Evolutionary conservation across 1,140 invertebrate genomes (phyloP).

Genomic region (Drosophila ohnishii): DNA sequence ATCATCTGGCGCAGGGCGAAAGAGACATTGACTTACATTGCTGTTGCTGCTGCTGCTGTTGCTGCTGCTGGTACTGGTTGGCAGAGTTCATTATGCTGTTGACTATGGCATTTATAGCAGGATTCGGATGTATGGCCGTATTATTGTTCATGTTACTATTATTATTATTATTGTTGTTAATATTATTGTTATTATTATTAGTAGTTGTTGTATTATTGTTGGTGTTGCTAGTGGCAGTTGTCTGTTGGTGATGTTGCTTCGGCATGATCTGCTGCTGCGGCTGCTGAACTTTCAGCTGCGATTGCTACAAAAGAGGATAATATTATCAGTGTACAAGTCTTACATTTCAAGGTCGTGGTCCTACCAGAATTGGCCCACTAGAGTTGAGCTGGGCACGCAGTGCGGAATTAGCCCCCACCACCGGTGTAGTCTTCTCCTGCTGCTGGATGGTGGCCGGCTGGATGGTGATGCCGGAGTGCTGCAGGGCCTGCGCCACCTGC

Average conservation of each 20-base stretch:
- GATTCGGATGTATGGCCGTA: constrained; percentile 87
- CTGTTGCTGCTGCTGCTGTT: constrained; percentile 84
- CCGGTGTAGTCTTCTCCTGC: constrained; percentile 58
- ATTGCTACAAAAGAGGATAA: constrained; percentile 83
- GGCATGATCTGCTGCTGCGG: constrained; percentile 65
- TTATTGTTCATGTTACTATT: constrained; percentile 81
- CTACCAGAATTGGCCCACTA: constrained; percentile 85
- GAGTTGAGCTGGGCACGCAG: constrained; percentile 83
- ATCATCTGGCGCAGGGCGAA: no score
- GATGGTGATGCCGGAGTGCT: constrained; percentile 77
- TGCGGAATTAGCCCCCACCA: constrained; percentile 71
- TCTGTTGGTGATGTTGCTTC: constrained; percentile 58
- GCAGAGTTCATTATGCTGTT: constrained; percentile 91
- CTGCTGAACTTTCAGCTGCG: constrained; percentile 84
- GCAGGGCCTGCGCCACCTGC: constrained; percentile 62
- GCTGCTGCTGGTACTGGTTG: constrained; percentile 89
- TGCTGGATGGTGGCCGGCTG: constrained; percentile 72
- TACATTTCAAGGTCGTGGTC: not conserved
- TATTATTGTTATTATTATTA: constrained; percentile 67
- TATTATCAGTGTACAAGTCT: not conserved
- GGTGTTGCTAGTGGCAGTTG: constrained; percentile 50
- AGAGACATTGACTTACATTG: constrained; percentile 42
- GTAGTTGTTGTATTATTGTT: constrained; percentile 46
- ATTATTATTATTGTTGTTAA: constrained; percentile 17
- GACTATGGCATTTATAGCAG: constrained; percentile 89